Evolutionary conservation across 2,113 vertebrate genomes (phyloP), one percentile per base, ranked within the genome.

Genomic region (Agapornis roseicollis): DNA sequence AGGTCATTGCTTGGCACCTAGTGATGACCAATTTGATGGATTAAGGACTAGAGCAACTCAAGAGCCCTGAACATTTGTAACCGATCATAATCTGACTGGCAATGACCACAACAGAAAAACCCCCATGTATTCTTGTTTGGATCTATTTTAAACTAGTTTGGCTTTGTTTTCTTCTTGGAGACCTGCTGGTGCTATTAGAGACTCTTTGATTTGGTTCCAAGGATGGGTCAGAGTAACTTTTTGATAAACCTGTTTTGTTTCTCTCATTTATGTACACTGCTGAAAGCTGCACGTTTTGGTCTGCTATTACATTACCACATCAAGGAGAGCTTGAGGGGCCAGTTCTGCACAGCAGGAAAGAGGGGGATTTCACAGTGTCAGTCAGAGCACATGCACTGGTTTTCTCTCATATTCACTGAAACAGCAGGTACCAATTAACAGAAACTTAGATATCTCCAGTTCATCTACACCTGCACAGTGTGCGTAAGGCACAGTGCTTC

Each of bases 181-280:
- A 91, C 58, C 90, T 88, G 5, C 58, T 85, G 66, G 78, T 89
- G 80, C 86, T 53, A 58, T 94, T 72, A 87, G 53, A 92, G 70
- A 37, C 42, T 95, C 83, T 96, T 96, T 96, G 84, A 91, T 95
- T 96, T 85, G 18, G 3, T 82, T 96, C 84, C 94, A 94, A 69
- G 60, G 95, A 97, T 96, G 94, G 89, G 83, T 85, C 58, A 74
- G 87, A 88, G 80, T 89, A 76, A 33, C 63, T 46, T 94, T 96
- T 80, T 91, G 78, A 89, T 83, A 94, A 94, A 89, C 94, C 84
- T 88, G 3, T 35, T 96, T 85, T 80, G 19, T 42, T 92, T 89
- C 29, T 85, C 71, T 80, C 33, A 41, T 44, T 92, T 71, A 88
- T 85, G 70, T 85, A 25, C 4, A 1, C 41, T 77, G 53, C 77